Evolutionary conservation across 2,797 vertebrate genomes (phyloP).

Genomic region (Chromis chromis): DNA sequence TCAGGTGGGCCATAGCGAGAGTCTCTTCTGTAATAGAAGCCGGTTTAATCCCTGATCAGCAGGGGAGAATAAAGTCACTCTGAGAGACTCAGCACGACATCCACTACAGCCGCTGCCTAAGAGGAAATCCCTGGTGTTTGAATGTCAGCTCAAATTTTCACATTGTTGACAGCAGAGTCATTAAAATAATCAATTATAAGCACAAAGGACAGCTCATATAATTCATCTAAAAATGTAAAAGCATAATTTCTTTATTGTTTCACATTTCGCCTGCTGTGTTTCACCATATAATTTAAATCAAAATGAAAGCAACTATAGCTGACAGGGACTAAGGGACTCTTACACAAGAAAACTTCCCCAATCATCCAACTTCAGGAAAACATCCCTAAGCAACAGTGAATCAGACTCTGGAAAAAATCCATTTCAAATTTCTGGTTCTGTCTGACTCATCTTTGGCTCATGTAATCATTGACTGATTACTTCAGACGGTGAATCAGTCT

Average conservation of each 20-base stretch:
- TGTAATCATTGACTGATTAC: constrained; percentile 15
- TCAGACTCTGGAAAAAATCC: constrained; percentile 20
- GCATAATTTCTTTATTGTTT: neutral
- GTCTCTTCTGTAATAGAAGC: constrained; percentile 47
- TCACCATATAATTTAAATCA: neutral
- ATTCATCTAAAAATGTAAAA: constrained; percentile 7
- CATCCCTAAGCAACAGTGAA: neutral
- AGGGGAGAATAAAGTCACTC: constrained; percentile 47
- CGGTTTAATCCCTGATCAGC: constrained; percentile 59
- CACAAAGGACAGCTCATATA: neutral
- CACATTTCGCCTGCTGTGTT: neutral
- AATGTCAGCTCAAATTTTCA: constrained; percentile 53
- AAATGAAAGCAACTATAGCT: neutral
- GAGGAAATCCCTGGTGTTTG: constrained; percentile 18
- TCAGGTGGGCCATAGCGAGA: constrained; percentile 54
- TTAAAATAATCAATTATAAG: constrained; percentile 33
- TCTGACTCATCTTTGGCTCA: constrained; percentile 45
- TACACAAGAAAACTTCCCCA: neutral
- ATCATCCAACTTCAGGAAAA: constrained; percentile 7
- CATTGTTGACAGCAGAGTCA: constrained; percentile 28
- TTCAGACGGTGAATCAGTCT: constrained; percentile 44
- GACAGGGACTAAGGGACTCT: neutral
- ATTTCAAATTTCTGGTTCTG: neutral
- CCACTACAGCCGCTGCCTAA: constrained; percentile 9
- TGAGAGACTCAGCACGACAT: constrained; percentile 44